phyloP scores from a whole-genome alignment of 2,888 invertebrate species.

The Dynastes grantii region DNA sequence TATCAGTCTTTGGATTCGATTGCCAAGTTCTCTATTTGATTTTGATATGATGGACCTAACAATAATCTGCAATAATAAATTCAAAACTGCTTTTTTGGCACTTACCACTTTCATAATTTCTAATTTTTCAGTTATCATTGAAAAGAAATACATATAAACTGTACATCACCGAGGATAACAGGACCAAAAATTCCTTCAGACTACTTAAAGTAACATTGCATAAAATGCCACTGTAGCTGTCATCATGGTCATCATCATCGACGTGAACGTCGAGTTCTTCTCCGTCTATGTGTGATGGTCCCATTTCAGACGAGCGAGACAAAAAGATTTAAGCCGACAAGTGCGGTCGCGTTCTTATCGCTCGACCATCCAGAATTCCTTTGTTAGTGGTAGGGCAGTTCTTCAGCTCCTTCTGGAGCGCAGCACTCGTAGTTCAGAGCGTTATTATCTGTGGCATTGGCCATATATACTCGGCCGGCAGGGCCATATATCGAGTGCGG shows the following conservation, averaged over 20 bases:
- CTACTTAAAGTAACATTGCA: neutral
- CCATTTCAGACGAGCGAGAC: slow-evolving; percentile 45
- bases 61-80: no score
- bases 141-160: no score
- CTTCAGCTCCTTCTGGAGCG: slow-evolving; percentile 49
- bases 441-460: slow-evolving; percentile 59
- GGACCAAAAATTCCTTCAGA: neutral
- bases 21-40: no score
- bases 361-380: slow-evolving; percentile 49
- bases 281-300: slow-evolving; percentile 44
- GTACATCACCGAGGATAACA: no score
- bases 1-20: no score
- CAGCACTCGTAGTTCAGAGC: slow-evolving; percentile 54
- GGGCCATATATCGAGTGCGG: slow-evolving; percentile 55
- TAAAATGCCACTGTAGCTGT: slow-evolving; percentile 17
- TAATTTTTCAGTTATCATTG: no score
- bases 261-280: slow-evolving; percentile 30
- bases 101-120: no score
- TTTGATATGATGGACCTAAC: no score
- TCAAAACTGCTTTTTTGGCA: no score
- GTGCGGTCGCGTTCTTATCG: slow-evolving; percentile 48
- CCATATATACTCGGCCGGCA: slow-evolving; percentile 57
- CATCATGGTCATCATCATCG: slow-evolving; percentile 42
- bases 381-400: slow-evolving; percentile 49
- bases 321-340: slow-evolving; percentile 50